phyloP scores from a whole-genome alignment of 2,113 vertebrate genomes.

The Tetrao urogallus region DNA sequence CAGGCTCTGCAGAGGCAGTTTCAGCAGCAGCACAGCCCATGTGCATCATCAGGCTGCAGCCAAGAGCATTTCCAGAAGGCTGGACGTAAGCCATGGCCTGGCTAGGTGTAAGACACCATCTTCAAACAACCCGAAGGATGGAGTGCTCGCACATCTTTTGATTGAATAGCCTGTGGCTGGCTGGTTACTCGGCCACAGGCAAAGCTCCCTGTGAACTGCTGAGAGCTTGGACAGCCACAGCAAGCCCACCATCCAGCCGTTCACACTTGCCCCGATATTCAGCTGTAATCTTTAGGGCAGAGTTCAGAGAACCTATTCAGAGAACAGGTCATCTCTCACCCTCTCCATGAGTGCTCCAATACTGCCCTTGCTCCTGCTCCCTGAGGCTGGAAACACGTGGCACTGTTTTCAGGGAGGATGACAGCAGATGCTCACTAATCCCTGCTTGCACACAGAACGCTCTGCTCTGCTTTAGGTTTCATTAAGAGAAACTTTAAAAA shows the following conservation, averaged over 20 bases:
- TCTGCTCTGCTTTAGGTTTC: neutral
- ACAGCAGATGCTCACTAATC: neutral
- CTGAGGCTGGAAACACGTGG: neutral
- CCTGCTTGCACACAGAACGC: neutral
- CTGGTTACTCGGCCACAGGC: neutral
- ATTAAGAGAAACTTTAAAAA: constrained; percentile 11
- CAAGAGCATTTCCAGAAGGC: neutral
- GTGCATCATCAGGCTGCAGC: neutral
- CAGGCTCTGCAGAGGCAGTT: neutral
- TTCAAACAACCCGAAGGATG: neutral
- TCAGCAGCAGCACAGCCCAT: neutral
- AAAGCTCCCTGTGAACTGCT: neutral
- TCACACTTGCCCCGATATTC: neutral
- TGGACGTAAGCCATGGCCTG: neutral
- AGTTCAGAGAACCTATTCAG: neutral
- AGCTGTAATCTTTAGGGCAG: neutral
- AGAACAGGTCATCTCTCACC: neutral
- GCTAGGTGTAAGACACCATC: neutral
- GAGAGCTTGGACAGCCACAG: neutral
- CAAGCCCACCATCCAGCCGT: neutral
- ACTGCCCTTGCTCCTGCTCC: neutral
- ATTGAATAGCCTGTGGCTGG: neutral
- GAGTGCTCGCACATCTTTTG: neutral
- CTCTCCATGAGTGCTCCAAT: neutral
- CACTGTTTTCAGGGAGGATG: neutral